Evolutionary conservation across 2,888 invertebrate species (phyloP).

Genomic region (Acronicta alni): DNA sequence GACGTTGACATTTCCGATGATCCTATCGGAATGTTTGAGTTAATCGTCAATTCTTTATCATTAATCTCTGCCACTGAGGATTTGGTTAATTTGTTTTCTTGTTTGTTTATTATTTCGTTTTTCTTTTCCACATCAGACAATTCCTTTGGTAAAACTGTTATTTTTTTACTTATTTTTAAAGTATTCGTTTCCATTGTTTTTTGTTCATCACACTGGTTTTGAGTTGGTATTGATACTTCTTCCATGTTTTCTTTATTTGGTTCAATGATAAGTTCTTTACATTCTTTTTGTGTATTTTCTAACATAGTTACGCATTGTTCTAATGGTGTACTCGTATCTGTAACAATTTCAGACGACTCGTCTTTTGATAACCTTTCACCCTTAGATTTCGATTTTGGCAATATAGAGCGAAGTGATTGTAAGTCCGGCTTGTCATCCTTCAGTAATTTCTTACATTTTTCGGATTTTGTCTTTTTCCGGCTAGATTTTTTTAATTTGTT

Average conservation of each 20-base stretch:
- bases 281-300: neutral
- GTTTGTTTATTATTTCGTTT: neutral
- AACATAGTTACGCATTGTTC: neutral
- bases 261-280: neutral
- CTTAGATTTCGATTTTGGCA: slow-evolving; percentile 32
- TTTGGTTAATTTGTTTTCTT: slow-evolving; percentile 6
- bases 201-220: slow-evolving; percentile 5
- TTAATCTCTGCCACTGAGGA: neutral
- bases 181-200: neutral
- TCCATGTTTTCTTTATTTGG: slow-evolving; percentile 8
- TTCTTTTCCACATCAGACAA: neutral
- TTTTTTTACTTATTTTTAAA: slow-evolving; percentile 2
- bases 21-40: neutral
- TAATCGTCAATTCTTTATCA: slow-evolving; percentile 4
- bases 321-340: slow-evolving; percentile 2
- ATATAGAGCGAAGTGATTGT: slow-evolving; percentile 12
- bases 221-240: neutral
- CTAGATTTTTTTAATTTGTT: slow-evolving; percentile 34
- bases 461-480: slow-evolving; percentile 53
- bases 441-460: slow-evolving; percentile 39
- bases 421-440: slow-evolving; percentile 20
- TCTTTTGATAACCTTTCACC: slow-evolving; percentile 4
- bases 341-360: slow-evolving; percentile 1
- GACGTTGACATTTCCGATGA: neutral
- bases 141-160: neutral